Conservation (phyloP, 2,888 invertebrate genomes). For the Amblyteles armatorius region DNA sequence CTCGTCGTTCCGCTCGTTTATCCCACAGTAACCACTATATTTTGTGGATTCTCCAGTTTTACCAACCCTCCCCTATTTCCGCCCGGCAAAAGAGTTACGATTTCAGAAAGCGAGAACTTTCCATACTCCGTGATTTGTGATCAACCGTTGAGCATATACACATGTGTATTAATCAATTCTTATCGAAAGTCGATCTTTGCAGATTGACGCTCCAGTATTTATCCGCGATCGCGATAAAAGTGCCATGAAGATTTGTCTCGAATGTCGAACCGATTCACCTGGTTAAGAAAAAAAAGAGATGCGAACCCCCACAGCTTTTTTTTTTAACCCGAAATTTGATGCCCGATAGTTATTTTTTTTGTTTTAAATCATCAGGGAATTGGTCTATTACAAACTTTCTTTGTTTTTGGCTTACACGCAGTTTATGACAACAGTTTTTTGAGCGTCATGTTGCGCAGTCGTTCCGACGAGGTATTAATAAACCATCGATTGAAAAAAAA, state of each 20-base stretch:
- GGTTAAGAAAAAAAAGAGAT: not conserved
- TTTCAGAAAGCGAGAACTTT: slow-evolving; percentile 5
- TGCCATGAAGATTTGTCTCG: not conserved
- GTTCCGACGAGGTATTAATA: too few relatives aligned
- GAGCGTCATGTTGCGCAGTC: too few relatives aligned
- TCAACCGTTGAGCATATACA: slow-evolving; percentile 9
- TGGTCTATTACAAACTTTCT: too few relatives aligned
- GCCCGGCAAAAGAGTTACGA: not conserved
- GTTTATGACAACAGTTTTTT: too few relatives aligned
- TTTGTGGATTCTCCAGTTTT: not conserved
- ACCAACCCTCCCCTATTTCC: not conserved
- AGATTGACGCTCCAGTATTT: not conserved
- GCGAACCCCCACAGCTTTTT: not conserved
- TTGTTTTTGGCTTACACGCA: too few relatives aligned
- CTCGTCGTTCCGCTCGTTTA: slow-evolving; percentile 21
- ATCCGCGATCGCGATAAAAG: not conserved
- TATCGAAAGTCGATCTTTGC: slow-evolving; percentile 19
- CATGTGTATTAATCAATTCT: slow-evolving; percentile 17
- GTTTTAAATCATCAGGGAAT: too few relatives aligned
- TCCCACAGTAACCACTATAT: not conserved
- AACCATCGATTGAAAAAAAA: too few relatives aligned
- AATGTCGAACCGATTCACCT: slow-evolving; percentile 1
- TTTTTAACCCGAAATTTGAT: not conserved
- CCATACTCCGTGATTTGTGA: slow-evolving; percentile 5
- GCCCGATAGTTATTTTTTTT: not conserved